These are phyloP conservation scores for Sycobia sp. DNA, from an alignment of 1,140 invertebrate species.

Conservation along the genomic window DNA sequence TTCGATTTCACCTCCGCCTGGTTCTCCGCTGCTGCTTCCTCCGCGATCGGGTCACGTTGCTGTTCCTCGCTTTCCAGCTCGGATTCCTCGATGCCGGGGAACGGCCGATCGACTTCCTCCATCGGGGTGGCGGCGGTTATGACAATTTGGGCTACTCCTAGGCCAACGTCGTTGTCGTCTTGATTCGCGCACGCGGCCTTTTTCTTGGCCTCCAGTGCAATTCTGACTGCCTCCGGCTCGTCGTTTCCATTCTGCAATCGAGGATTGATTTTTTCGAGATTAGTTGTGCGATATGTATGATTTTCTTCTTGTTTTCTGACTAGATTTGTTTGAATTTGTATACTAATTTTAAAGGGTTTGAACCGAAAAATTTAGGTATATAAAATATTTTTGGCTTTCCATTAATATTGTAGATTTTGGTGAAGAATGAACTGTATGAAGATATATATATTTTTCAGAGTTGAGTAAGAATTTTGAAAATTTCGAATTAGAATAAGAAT, in stretches of 20 bases:
- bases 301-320: no score
- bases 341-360: background rate
- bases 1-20: slow-evolving; percentile 35
- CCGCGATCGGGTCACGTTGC: slow-evolving; percentile 41
- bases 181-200: slow-evolving; percentile 18
- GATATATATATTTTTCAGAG: no score
- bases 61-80: slow-evolving; percentile 44
- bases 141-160: slow-evolving; percentile 83
- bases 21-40: slow-evolving; percentile 36
- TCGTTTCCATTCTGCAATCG: slow-evolving; percentile 43
- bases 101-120: slow-evolving; percentile 77
- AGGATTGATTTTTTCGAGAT: background rate
- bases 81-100: slow-evolving; percentile 59
- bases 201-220: slow-evolving; percentile 37
- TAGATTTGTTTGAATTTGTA: no score
- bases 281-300: background rate
- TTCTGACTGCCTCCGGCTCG: slow-evolving; percentile 29
- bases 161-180: slow-evolving; percentile 56
- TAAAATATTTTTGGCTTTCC: no score
- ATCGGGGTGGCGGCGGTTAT: slow-evolving; percentile 88
- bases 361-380: slow-evolving; percentile 1
- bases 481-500: no score
- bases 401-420: no score
- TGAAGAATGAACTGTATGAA: no score
- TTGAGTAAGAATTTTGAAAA: no score